These are phyloP conservation scores for Zosterops borbonicus DNA, from an alignment of 2,113 vertebrate genomes.

Conservation along the genomic window DNA sequence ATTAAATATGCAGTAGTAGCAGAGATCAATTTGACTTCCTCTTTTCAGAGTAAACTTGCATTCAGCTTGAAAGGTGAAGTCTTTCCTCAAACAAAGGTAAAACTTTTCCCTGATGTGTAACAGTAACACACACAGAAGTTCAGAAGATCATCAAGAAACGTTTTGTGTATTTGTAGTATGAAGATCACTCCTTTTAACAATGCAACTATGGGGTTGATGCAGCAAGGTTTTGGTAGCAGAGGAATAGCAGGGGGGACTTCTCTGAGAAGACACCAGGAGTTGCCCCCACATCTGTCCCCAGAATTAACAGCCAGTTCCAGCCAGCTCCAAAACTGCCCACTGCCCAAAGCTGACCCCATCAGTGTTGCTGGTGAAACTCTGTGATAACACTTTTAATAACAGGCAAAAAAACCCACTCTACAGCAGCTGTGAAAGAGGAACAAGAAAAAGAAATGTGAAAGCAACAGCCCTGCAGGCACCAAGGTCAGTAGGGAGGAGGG, in stretches of 20 bases:
- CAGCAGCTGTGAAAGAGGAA: not conserved
- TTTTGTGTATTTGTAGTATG: not conserved
- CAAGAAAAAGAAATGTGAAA: not conserved
- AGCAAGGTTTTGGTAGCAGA: not conserved
- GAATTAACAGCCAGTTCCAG: not conserved
- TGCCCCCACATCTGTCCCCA: not conserved
- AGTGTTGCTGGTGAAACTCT: not conserved
- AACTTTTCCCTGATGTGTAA: not conserved
- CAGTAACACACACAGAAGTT: not conserved
- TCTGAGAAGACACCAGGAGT: not conserved
- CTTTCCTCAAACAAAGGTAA: not conserved
- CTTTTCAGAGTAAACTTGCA: not conserved
- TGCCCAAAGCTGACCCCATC: not conserved
- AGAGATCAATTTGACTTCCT: not conserved
- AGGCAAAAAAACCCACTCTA: not conserved
- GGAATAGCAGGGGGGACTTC: not conserved
- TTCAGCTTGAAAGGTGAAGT: not conserved
- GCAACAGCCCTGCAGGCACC: not conserved
- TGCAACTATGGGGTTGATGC: accelerated
- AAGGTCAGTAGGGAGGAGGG: not conserved
- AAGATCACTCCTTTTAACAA: not conserved
- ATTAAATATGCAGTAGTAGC: not conserved
- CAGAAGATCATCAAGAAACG: not conserved
- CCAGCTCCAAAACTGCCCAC: not conserved
- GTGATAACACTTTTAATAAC: not conserved